These are phyloP conservation scores for Bombus terrestris DNA, from an alignment of 1,140 invertebrate species.

Conservation along the genomic window DNA sequence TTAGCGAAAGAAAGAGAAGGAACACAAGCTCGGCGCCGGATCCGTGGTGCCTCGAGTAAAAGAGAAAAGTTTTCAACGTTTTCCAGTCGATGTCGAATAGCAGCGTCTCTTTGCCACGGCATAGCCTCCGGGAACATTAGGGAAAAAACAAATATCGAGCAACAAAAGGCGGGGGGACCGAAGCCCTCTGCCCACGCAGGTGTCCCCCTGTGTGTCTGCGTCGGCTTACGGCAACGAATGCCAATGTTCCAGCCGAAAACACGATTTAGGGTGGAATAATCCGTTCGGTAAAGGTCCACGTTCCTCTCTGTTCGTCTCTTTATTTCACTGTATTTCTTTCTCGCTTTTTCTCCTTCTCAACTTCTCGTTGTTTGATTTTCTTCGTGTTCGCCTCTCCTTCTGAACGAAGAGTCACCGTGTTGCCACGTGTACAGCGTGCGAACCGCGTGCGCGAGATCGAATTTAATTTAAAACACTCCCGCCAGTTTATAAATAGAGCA, in stretches of 20 bases:
- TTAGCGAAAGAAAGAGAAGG: conserved; percentile 51
- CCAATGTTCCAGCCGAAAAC: conserved; percentile 67
- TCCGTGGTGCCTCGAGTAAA: background rate
- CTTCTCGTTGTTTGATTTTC: background rate
- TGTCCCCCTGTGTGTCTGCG: conserved; percentile 53
- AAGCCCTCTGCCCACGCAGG: conserved; percentile 65
- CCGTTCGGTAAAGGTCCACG: conserved; percentile 62
- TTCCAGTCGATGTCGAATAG: conserved; percentile 50
- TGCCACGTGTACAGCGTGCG: conserved; percentile 48
- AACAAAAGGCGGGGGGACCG: conserved; percentile 52
- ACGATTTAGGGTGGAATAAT: conserved; percentile 72
- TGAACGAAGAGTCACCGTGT: conserved; percentile 14
- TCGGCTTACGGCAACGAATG: conserved; percentile 60
- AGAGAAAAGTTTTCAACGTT: conserved; percentile 38
- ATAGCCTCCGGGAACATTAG: conserved; percentile 48
- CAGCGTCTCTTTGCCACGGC: conserved; percentile 27
- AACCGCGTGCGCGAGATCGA: conserved; percentile 46
- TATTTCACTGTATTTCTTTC: background rate
- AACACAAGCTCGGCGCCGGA: background rate
- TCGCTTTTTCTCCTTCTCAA: background rate
- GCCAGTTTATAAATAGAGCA: conserved; percentile 62
- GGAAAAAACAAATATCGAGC: conserved; percentile 66
- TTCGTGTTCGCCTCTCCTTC: background rate
- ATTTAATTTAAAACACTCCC: conserved; percentile 65
- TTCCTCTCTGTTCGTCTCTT: background rate